Percentiles rank a stretch among this genome's conserved stretches.
Evolutionary conservation across 2,113 vertebrate species (phyloP).

Genomic region (Oryctolagus cuniculus): mOryCun1.1 NC_091453.1:3196501-3197000

Average conservation of each 20-base stretch:
- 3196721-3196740: neutral
- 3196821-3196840: neutral
- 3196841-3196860: neutral
- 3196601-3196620: conserved; percentile 14
- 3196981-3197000: neutral
- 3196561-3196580: conserved; percentile 1
- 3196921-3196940: neutral
- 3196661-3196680: conserved; percentile 1
- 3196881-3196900: neutral
- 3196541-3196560: neutral
- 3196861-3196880: neutral
- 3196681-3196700: neutral
- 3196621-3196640: neutral
- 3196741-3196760: neutral
- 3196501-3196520: neutral
- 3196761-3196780: neutral
- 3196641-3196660: neutral
- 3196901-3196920: neutral
- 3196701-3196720: neutral
- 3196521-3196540: neutral
- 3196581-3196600: neutral
- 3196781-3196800: neutral
- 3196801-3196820: neutral
- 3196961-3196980: neutral
- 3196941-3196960: neutral